Evolutionary conservation across 2,797 vertebrate species (phyloP).

Genomic region (Micrastur ruficollis): DNA sequence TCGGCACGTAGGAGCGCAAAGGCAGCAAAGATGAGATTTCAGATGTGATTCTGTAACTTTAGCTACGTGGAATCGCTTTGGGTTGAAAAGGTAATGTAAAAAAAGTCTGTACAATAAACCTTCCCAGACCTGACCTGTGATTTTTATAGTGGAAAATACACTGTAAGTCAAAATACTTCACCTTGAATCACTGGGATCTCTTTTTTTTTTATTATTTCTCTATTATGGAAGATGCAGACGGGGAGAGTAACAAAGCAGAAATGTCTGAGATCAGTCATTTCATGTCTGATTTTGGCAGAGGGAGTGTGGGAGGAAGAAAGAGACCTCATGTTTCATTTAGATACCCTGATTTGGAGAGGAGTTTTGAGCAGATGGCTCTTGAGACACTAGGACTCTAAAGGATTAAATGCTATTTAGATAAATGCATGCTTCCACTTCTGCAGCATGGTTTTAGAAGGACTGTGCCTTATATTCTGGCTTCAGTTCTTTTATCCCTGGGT

Average conservation of each 20-base stretch:
- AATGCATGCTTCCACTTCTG: constrained; percentile 51
- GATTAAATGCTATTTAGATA: constrained; percentile 45
- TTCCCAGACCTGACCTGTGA: neutral
- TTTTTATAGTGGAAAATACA: neutral
- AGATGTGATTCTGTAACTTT: neutral
- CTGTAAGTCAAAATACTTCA: constrained; percentile 32
- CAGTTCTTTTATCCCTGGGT: neutral
- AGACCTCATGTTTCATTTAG: constrained; percentile 63
- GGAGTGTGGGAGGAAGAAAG: constrained; percentile 47
- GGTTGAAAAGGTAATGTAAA: neutral
- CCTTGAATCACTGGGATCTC: neutral
- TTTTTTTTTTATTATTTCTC: neutral
- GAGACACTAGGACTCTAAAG: constrained; percentile 5
- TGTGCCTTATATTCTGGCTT: neutral
- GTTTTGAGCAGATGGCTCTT: constrained; percentile 65
- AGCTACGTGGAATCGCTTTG: neutral
- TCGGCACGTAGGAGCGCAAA: neutral
- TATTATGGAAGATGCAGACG: neutral
- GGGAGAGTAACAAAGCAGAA: neutral
- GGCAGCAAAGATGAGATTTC: neutral
- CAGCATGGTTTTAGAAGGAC: neutral
- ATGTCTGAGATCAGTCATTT: neutral
- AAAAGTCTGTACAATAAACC: neutral
- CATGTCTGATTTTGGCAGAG: constrained; percentile 36
- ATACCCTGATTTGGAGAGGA: constrained; percentile 62